Conservation (phyloP, 2,888 invertebrate genomes). For the Anorthoa munda region DNA sequence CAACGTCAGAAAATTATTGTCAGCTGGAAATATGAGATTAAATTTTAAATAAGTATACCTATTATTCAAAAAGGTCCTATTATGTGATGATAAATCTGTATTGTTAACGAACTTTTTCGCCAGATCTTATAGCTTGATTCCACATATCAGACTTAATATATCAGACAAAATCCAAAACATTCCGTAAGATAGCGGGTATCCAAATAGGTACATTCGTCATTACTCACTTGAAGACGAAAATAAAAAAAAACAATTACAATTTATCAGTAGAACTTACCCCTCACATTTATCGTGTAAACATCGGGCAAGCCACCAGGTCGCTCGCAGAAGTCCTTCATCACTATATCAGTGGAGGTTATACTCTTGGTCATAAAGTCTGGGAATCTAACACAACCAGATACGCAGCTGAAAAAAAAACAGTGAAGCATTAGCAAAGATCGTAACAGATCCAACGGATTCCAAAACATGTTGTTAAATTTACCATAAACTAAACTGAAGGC, state of each 20-base stretch:
- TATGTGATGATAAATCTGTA: background rate
- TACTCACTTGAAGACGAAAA: background rate
- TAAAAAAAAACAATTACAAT: background rate
- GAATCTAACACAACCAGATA: constrained; percentile 89
- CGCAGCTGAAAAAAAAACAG: constrained; percentile 81
- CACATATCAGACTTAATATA: no score
- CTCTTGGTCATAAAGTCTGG: constrained; percentile 81
- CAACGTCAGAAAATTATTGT: constrained; percentile 73
- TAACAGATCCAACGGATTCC: no score
- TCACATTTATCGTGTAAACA: constrained; percentile 86
- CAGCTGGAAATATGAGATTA: constrained; percentile 70
- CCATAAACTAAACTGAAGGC: background rate
- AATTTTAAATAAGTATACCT: background rate
- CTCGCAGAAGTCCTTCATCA: constrained; percentile 87
- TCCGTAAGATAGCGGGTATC: background rate
- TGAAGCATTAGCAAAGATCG: background rate
- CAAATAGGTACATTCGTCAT: background rate
- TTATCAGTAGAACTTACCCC: constrained; percentile 79
- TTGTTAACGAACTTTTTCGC: background rate
- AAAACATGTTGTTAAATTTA: background rate
- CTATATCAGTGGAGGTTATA: constrained; percentile 87
- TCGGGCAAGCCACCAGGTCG: constrained; percentile 82
- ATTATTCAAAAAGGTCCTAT: background rate
- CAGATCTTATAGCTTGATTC: background rate
- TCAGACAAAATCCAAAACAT: background rate